Base-by-base conservation (phyloP, 2,113 vertebrate species). In the Erythrolamprus reginae region DNA sequence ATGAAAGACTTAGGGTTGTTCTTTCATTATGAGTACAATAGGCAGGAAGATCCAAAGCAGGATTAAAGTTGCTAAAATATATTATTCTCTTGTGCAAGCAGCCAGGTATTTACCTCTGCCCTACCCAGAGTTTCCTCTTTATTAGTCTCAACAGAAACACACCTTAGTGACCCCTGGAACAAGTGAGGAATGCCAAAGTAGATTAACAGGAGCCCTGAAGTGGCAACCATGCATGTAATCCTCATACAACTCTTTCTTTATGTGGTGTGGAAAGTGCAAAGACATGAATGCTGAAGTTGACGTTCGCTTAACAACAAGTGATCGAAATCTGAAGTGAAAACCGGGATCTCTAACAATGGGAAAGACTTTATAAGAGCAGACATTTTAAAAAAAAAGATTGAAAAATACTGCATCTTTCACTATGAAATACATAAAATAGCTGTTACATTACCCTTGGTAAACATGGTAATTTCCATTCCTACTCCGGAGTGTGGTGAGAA, bases 71-170 rank as follows among this genome's bases (percentile, higher is more conserved):
- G 87, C 87, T 93, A 86, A 92, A 90, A 85, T 61, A 84, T 93
- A 95, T 94, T 92, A 89, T 94, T 95, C 95, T 90, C 88, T 89
- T 94, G 91, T 92, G 88, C 92, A 96, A 93, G 92, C 91, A 92
- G 92, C 92, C 38, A 93, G 87, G 84, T 95, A 95, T 96, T 96
- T 94, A 90, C 88, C 93, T 92, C 93, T 92, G 85, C 95, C 95
- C 92, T 90, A 90, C 86, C 91, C 84, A 86, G 0, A 0, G 56
- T 92, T 87, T 90, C 53, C 90, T 82, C 93, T 55, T 84, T 56
- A 88, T 92, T 65, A 65, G 82, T 58, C 89, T 51, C 85, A 91
- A 84, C 28, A 82, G 82, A 88, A 94, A 88, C 84, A 92, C 87
- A 89, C 61, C 38, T 91, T 38, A 53, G 58, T 19, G 15, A 53